Evolutionary conservation across 1,140 invertebrate species (phyloP), one percentile per base, ranked within the genome.

Genomic region (Leptinotarsa lineolata): DNA sequence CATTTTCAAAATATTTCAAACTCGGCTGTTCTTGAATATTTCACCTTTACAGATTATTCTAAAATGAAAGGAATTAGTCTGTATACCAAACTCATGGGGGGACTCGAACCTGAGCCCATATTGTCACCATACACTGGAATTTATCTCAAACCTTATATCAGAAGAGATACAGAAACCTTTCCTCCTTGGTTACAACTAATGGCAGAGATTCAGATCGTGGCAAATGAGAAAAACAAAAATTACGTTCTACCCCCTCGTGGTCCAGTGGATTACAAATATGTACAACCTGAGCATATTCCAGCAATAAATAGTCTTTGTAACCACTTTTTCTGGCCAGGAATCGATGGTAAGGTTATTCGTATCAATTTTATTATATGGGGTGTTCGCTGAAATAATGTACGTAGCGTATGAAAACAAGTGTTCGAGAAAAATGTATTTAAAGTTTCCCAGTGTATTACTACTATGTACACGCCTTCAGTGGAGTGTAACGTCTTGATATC

Each of bases 251-350:
- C 82, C 4, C 74, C 79, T 12, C 72, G 65, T 16, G 84, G 87
- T 16, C 85, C 92, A 2, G 88, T 94, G n/a, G 92, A 96, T 85
- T 97, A 92, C 85, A 94, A 92, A 73, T 97, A 96, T 83, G 90
- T 97, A 2, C 88, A 92, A 45, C 93, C 95, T 6, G 91, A 96
- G 80, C 94, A 96, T 82, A 93, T 97, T 74, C 91, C 94, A 2
- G 92, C 93, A 0, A 90, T 97, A 45, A 97, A 97, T 85, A 90
- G 89, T 66, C 82, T 97, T 12, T 94, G 93, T 68, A 88, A 91
- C 73, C 90, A 92, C 78, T 93, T 91, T 82, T 97, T 97, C 84
- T 97, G 95, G 95, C 92, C 94, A 11, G 94, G 94, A 45, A 94
- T 97, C 74, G 95, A 97, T 85, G 86, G 94, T 95, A 85, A 90